Evolutionary conservation across 1,140 invertebrate genomes (phyloP).

Genomic region (Homarus americanus): DNA sequence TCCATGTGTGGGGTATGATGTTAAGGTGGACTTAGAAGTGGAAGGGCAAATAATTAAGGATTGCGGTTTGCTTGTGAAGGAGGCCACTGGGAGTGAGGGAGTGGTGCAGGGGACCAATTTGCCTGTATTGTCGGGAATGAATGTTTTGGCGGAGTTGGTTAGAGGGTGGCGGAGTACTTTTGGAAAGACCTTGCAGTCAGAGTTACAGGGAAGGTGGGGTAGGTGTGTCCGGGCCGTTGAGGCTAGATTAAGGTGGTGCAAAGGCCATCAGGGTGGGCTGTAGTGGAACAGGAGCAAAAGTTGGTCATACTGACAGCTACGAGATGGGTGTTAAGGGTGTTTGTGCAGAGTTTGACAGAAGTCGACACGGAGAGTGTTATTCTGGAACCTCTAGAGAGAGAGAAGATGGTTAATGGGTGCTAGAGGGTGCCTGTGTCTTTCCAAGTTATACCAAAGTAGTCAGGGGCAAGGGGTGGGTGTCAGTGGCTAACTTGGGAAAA

Average conservation of each 20-base stretch:
- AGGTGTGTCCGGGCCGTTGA: background rate
- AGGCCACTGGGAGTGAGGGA: too few relatives aligned
- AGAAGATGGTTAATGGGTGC: slow-evolving; percentile 1
- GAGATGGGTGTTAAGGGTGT: slow-evolving; percentile 5
- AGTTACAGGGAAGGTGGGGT: background rate
- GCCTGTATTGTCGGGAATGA: background rate
- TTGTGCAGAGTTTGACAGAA: background rate
- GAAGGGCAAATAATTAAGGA: slow-evolving; percentile 14
- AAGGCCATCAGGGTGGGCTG: background rate
- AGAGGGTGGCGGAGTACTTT: background rate
- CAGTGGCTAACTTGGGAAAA: background rate
- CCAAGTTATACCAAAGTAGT: slow-evolving; percentile 22
- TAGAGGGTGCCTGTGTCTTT: slow-evolving; percentile 4
- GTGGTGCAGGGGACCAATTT: slow-evolving; percentile 4
- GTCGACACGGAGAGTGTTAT: background rate
- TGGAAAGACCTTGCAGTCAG: too few relatives aligned
- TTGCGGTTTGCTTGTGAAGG: slow-evolving; percentile 13
- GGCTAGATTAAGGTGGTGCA: slow-evolving; percentile 4
- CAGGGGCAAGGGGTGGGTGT: background rate
- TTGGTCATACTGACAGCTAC: background rate
- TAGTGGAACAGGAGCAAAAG: background rate
- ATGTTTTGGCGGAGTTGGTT: slow-evolving; percentile 21
- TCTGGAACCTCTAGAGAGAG: background rate
- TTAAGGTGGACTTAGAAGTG: background rate
- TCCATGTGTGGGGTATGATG: slow-evolving; percentile 8